Percentiles rank a stretch among this genome's conserved stretches.
Conservation (phyloP, 1,140 invertebrate species). For the Copidosoma floridanum region DNA sequence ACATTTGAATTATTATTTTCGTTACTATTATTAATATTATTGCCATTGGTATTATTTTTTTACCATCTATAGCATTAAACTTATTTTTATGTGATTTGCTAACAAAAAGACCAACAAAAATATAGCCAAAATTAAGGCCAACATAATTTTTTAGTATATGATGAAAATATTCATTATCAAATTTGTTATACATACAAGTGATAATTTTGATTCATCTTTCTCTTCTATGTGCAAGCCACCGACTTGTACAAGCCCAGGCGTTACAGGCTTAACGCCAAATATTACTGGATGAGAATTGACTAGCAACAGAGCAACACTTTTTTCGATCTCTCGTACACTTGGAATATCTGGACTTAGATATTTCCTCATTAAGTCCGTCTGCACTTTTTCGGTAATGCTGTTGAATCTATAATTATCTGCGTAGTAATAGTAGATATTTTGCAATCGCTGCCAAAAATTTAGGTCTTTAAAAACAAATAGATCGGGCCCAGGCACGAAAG, state of each 20-base stretch:
- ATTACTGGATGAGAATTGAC: slow-evolving; percentile 47
- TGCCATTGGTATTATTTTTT: too few species aligned
- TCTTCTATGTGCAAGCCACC: slow-evolving; percentile 41
- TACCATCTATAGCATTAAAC: too few species aligned
- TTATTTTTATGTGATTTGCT: too few species aligned
- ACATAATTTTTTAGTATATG: too few species aligned
- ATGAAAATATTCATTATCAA: too few species aligned
- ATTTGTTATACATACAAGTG: neutral
- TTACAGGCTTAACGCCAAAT: slow-evolving; percentile 36
- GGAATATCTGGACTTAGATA: slow-evolving; percentile 33
- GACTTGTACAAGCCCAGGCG: slow-evolving; percentile 48
- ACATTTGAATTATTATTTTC: too few species aligned
- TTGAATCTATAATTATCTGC: neutral
- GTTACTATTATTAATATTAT: too few species aligned
- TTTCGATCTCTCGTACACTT: slow-evolving; percentile 36
- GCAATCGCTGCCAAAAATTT: slow-evolving; percentile 59
- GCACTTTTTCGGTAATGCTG: slow-evolving; percentile 27
- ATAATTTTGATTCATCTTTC: neutral
- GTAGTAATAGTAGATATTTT: slow-evolving; percentile 43
- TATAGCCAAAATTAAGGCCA: too few species aligned
- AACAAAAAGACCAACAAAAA: too few species aligned
- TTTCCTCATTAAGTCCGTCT: slow-evolving; percentile 39
- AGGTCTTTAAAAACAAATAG: slow-evolving; percentile 57
- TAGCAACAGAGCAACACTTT: slow-evolving; percentile 44
- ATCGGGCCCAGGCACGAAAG: slow-evolving; percentile 54